A percentile compares a stretch with the other conserved stretches of the same genome.
These are phyloP conservation scores for Adelphocoris suturalis DNA, from an alignment of 2,888 invertebrate genomes.

Conservation along the genomic window DNA sequence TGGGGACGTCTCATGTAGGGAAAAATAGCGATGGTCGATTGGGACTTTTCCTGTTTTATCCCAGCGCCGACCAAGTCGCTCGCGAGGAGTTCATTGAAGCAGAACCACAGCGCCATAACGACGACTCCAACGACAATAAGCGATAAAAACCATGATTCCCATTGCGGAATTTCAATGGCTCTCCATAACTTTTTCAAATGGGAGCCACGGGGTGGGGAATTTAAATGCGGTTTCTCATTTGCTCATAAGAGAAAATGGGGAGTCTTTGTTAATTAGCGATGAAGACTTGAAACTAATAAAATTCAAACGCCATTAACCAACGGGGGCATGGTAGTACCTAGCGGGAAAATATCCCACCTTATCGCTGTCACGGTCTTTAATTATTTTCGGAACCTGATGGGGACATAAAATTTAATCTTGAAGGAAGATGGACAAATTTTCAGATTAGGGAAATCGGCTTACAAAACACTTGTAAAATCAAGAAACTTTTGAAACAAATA, in stretches of 20 bases:
- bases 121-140: not conserved
- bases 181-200: constrained; percentile 31
- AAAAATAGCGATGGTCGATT: constrained; percentile 14
- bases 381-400: not conserved
- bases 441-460: too few relatives aligned
- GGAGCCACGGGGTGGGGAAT: not conserved
- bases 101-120: not conserved
- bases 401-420: not conserved
- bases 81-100: constrained; percentile 5
- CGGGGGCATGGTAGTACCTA: not conserved
- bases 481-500: too few relatives aligned
- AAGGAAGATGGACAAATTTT: not conserved
- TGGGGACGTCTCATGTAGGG: not conserved
- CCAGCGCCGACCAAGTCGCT: not conserved
- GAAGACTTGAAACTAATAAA: not conserved
- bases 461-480: too few relatives aligned
- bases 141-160: constrained; percentile 7
- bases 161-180: not conserved
- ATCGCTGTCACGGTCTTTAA: not conserved
- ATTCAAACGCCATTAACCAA: not conserved
- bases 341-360: not conserved
- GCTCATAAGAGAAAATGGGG: not conserved
- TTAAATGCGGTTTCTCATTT: not conserved
- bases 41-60: not conserved
- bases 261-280: not conserved